phyloP scores from a whole-genome alignment of 1,140 invertebrate species.

The Ladona fulva region DNA sequence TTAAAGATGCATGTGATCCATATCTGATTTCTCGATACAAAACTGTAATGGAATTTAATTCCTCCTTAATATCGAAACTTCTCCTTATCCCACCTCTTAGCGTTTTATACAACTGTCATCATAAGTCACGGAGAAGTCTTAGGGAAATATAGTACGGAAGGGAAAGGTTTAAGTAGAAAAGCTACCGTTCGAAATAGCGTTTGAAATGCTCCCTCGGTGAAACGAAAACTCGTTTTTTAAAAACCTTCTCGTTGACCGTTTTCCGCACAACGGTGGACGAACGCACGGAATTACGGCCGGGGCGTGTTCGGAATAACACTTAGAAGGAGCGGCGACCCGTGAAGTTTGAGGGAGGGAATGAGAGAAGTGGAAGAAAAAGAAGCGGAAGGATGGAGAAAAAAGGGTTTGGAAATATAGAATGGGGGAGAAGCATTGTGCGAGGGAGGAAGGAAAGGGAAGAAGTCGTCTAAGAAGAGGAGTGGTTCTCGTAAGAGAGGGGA shows the following conservation, averaged over 20 bases:
- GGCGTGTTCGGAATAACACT: not conserved
- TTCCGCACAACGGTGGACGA: not conserved
- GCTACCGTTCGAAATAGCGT: no score
- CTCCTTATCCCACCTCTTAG: no score
- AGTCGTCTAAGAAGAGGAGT: not conserved
- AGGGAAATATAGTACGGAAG: no score
- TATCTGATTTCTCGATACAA: no score
- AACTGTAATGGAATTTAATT: no score
- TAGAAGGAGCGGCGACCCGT: not conserved
- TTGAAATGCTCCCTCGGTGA: no score
- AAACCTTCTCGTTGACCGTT: not conserved
- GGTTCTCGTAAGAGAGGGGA: not conserved
- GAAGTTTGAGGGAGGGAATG: not conserved
- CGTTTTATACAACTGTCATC: no score
- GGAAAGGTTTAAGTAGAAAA: no score
- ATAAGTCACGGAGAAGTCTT: no score
- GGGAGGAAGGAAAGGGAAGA: not conserved
- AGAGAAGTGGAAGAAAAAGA: not conserved
- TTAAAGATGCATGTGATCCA: no score
- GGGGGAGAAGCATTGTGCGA: not conserved
- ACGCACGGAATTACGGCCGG: not conserved
- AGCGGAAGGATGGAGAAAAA: not conserved
- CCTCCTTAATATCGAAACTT: no score
- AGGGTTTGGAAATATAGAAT: not conserved
- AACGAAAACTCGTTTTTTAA: no score